These are phyloP conservation scores for Odontocolon sp. DNA, from an alignment of 2,888 invertebrate species.

Conservation along the genomic window DNA sequence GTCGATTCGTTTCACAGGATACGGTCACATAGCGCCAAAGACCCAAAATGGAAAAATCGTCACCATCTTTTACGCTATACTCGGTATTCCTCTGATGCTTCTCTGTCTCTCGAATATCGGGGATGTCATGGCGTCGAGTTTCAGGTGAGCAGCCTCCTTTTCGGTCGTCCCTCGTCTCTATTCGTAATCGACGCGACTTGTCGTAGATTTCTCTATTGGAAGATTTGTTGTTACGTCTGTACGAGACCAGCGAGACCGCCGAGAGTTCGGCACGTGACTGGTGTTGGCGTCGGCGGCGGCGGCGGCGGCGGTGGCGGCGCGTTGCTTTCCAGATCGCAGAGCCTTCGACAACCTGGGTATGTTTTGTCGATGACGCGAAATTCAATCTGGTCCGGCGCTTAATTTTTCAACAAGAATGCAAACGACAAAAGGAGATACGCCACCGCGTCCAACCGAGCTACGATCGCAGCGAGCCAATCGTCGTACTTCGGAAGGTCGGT, in stretches of 20 bases:
- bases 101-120: slow-evolving; percentile 96
- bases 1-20: slow-evolving; percentile 86
- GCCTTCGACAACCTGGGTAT: slow-evolving; percentile 78
- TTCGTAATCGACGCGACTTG: slow-evolving; percentile 2
- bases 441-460: slow-evolving; percentile 25
- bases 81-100: slow-evolving; percentile 97
- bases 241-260: slow-evolving; percentile 88
- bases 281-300: too few species aligned
- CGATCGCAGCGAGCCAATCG: slow-evolving; percentile 4
- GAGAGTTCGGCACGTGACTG: slow-evolving; percentile 81
- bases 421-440: slow-evolving; percentile 39
- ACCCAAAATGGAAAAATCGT: slow-evolving; percentile 96
- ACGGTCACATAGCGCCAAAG: slow-evolving; percentile 97
- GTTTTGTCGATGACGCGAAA: not conserved
- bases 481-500: slow-evolving; percentile 34
- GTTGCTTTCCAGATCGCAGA: slow-evolving; percentile 74
- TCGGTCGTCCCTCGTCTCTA: not conserved
- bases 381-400: too few species aligned
- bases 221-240: slow-evolving; percentile 94
- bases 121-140: slow-evolving; percentile 96
- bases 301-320: too few species aligned
- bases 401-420: slow-evolving; percentile 8
- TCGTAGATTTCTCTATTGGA: slow-evolving; percentile 95
- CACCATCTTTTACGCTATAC: slow-evolving; percentile 97
- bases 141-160: slow-evolving; percentile 82